A percentile compares a stretch with the other conserved stretches of the same genome.
Conservation (phyloP, 2,888 invertebrate species). For the Dryococelus australis region DNA sequence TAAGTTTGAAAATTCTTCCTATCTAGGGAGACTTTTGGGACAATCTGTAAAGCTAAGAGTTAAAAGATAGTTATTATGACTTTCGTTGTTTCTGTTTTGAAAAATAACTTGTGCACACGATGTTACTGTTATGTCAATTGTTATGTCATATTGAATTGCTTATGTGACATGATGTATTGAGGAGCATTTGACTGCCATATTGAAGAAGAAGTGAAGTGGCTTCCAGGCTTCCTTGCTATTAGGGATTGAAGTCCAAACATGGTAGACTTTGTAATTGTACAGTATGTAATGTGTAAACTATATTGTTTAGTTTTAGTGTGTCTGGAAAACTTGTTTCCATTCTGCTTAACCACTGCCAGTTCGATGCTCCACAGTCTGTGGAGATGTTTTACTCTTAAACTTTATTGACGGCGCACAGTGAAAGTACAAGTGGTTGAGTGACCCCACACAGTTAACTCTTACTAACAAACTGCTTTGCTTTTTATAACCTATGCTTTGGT, state of each 20-base stretch:
- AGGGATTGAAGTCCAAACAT: background rate
- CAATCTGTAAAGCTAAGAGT: too few species aligned
- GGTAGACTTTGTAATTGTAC: background rate
- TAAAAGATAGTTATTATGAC: too few species aligned
- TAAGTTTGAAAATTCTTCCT: too few species aligned
- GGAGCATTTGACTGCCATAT: background rate
- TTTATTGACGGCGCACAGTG: background rate
- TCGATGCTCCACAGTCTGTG: background rate
- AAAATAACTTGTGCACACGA: background rate
- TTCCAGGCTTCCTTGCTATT: background rate
- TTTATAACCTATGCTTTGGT: too few species aligned
- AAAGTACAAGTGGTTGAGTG: background rate
- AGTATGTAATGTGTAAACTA: background rate
- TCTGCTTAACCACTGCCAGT: slow-evolving; percentile 13
- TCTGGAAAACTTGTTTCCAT: background rate
- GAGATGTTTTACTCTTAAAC: background rate
- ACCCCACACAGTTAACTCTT: too few species aligned
- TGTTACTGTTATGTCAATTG: background rate
- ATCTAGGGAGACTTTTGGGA: too few species aligned
- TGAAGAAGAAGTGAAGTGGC: background rate
- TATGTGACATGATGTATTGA: background rate
- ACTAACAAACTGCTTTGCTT: too few species aligned
- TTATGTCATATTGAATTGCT: background rate
- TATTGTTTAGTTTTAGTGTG: slow-evolving; percentile 4
- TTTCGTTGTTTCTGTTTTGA: too few species aligned